Conservation (phyloP, 2,888 invertebrate genomes). For the Platycheirus albimanus region DNA sequence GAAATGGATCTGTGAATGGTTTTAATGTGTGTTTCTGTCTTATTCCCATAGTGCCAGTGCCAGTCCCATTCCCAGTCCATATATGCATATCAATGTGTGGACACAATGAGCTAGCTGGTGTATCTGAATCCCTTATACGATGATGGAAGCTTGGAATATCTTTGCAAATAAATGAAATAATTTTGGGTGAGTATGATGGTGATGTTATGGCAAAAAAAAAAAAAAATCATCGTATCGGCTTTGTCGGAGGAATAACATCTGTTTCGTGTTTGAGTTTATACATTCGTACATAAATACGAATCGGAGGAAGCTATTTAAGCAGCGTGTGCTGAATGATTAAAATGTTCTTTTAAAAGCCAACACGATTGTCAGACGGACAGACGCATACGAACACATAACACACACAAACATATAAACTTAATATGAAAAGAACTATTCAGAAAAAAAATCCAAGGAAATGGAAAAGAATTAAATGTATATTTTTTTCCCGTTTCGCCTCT, state of each 20-base stretch:
- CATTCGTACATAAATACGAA: constrained; percentile 30
- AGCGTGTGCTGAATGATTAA: constrained; percentile 71
- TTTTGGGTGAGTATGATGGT: constrained; percentile 47
- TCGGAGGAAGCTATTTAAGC: constrained; percentile 52
- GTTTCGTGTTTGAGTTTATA: constrained; percentile 53
- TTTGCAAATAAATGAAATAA: constrained; percentile 73
- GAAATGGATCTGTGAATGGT: constrained; percentile 63
- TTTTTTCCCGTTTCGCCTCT: constrained; percentile 16
- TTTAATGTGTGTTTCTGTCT: constrained; percentile 48
- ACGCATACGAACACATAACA: background rate
- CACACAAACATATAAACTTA: background rate
- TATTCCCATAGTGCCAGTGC: background rate
- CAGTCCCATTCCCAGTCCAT: constrained; percentile 5
- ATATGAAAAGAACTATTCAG: background rate
- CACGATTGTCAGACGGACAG: constrained; percentile 12
- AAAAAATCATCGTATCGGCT: constrained; percentile 42
- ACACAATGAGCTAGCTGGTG: constrained; percentile 65
- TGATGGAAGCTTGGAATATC: constrained; percentile 51
- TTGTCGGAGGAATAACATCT: constrained; percentile 65
- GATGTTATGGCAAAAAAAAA: constrained; percentile 13
- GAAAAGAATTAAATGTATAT: constrained; percentile 52
- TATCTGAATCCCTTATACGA: constrained; percentile 34
- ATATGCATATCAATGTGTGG: constrained; percentile 63
- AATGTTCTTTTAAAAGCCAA: constrained; percentile 57
- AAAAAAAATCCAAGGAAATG: constrained; percentile 25